These are phyloP conservation scores for Phengaris alcon DNA, from an alignment of 2,888 invertebrate species.

Conservation along the genomic window DNA sequence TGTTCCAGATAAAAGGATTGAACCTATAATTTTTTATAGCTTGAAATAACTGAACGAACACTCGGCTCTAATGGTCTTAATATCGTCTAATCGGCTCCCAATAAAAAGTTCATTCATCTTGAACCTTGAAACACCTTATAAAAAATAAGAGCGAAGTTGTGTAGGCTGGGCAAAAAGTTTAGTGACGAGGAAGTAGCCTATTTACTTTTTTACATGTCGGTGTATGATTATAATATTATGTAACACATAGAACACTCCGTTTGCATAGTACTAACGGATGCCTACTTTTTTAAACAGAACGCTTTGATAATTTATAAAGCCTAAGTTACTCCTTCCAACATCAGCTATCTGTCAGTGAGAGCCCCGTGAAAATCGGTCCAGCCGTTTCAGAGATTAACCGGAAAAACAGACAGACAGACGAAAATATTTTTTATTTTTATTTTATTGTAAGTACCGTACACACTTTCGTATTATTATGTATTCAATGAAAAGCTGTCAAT, in stretches of 20 bases:
- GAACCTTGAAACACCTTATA: slow-evolving; percentile 9
- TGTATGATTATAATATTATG: not conserved
- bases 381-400: too few relatives aligned
- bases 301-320: too few relatives aligned
- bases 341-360: too few relatives aligned
- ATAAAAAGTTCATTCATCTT: slow-evolving; percentile 27
- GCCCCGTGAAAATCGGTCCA: too few relatives aligned
- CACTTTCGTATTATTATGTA: too few relatives aligned
- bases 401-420: too few relatives aligned
- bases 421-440: too few relatives aligned
- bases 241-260: not conserved
- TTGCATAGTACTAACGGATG: too few relatives aligned
- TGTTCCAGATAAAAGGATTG: not conserved
- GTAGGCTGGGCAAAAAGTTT: slow-evolving; percentile 23
- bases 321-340: too few relatives aligned
- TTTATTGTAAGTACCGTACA: too few relatives aligned
- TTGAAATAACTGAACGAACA: slow-evolving; percentile 5
- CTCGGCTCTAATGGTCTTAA: slow-evolving; percentile 1
- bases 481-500: too few relatives aligned
- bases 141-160: slow-evolving; percentile 22
- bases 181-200: slow-evolving; percentile 14
- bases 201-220: not conserved
- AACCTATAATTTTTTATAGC: slow-evolving; percentile 15
- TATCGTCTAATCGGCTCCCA: not conserved
- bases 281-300: too few relatives aligned